A percentile compares a stretch with the other conserved stretches of the same genome.
Evolutionary conservation across 2,113 vertebrate genomes (phyloP).

Genomic region (Scopus umbretta): DNA sequence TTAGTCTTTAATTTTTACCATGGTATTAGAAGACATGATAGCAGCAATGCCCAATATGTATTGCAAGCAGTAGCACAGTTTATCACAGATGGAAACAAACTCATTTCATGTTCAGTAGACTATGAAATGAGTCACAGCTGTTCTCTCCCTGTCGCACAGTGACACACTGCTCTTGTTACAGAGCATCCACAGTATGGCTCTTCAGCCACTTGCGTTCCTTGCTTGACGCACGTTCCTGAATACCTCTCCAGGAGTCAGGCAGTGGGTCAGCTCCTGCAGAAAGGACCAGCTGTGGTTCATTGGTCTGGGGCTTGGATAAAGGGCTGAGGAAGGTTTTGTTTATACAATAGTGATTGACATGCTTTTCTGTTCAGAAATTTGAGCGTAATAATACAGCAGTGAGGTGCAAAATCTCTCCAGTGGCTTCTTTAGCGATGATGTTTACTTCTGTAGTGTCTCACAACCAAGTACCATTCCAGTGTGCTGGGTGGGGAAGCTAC

Average conservation of each 20-base stretch:
- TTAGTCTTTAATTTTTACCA: constrained; percentile 10
- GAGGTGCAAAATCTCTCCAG: not conserved
- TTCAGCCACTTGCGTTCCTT: not conserved
- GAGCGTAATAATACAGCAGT: not conserved
- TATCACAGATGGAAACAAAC: constrained; percentile 24
- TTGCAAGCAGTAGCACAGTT: not conserved
- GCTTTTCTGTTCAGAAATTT: not conserved
- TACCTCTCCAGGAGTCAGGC: not conserved
- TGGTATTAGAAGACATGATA: not conserved
- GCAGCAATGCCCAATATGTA: not conserved
- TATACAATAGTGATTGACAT: not conserved
- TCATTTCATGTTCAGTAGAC: constrained; percentile 36
- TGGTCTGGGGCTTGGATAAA: not conserved
- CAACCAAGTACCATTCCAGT: not conserved
- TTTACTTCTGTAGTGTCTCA: not conserved
- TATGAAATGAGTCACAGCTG: constrained; percentile 28
- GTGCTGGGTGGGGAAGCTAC: not conserved
- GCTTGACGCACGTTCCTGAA: accelerated
- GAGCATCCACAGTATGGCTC: not conserved
- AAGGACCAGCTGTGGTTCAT: not conserved
- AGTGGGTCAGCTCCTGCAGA: not conserved
- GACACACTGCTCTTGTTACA: not conserved
- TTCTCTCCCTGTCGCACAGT: not conserved
- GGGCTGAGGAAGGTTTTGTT: not conserved
- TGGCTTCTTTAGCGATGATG: not conserved